phyloP scores from a whole-genome alignment of 1,140 invertebrate species.

The Druon quercuslanigerum region DNA sequence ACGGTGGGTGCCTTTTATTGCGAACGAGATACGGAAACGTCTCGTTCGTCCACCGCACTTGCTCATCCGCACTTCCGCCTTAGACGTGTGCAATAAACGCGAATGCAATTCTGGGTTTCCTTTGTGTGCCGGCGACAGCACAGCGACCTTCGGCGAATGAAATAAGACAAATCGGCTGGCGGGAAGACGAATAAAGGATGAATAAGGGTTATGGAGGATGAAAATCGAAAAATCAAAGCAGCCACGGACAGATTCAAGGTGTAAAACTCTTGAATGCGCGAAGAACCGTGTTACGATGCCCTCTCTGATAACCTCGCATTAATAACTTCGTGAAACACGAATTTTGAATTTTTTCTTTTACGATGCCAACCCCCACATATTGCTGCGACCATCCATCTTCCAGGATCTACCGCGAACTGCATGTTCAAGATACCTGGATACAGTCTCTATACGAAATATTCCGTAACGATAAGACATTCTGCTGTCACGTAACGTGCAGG shows the following conservation, averaged over 20 bases:
- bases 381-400: constrained; percentile 56
- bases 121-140: neutral
- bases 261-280: constrained; percentile 28
- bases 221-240: neutral
- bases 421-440: constrained; percentile 51
- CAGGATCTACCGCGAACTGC: constrained; percentile 51
- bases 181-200: neutral
- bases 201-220: neutral
- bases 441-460: constrained; percentile 57
- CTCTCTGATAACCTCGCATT: constrained; percentile 53
- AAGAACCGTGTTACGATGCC: constrained; percentile 44
- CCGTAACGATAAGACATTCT: constrained; percentile 42
- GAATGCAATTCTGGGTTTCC: constrained; percentile 15
- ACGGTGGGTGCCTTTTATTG: constrained; percentile 15
- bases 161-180: neutral
- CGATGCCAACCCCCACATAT: constrained; percentile 47
- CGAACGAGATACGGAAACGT: constrained; percentile 15
- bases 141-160: neutral
- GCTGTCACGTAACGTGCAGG: constrained; percentile 16
- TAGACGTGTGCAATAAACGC: constrained; percentile 14
- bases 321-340: constrained; percentile 56
- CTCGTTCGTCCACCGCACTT: constrained; percentile 9
- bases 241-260: neutral
- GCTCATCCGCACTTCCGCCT: constrained; percentile 17
- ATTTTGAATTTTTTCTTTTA: constrained; percentile 54